Conservation (phyloP, 2,797 vertebrate genomes). For the Molossus molossus region DNA sequence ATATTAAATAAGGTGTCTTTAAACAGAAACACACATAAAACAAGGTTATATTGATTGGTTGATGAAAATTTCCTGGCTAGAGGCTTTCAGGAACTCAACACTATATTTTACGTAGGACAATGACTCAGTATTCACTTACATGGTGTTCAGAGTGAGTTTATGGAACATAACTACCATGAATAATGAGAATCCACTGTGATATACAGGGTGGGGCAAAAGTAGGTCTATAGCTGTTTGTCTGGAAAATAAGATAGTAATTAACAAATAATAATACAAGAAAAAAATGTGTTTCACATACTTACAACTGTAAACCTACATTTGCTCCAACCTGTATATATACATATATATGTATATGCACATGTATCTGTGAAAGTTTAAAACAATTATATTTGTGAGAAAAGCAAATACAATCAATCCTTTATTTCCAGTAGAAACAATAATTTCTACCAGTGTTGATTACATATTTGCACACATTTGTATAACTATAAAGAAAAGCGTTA, state of each 20-base stretch:
- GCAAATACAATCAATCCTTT: neutral
- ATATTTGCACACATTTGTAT: neutral
- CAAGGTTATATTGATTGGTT: neutral
- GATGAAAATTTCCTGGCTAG: constrained; percentile 31
- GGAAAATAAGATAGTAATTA: neutral
- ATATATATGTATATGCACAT: neutral
- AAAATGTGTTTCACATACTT: neutral
- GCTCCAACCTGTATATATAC: neutral
- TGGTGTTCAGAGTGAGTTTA: neutral
- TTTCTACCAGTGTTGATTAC: neutral
- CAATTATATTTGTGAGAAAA: neutral
- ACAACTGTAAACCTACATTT: neutral
- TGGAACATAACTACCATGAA: neutral
- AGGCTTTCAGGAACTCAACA: neutral
- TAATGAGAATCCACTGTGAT: neutral
- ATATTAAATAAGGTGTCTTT: constrained; percentile 39
- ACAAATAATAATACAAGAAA: neutral
- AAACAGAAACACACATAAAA: constrained; percentile 38
- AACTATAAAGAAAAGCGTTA: neutral
- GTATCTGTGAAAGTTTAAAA: neutral
- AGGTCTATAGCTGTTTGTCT: neutral
- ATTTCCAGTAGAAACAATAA: neutral
- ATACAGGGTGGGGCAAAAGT: neutral
- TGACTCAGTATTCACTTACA: neutral
- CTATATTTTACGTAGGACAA: neutral